These are phyloP conservation scores for Phylloscopus collybita DNA, from an alignment of 2,797 vertebrate genomes.

Conservation along the genomic window DNA sequence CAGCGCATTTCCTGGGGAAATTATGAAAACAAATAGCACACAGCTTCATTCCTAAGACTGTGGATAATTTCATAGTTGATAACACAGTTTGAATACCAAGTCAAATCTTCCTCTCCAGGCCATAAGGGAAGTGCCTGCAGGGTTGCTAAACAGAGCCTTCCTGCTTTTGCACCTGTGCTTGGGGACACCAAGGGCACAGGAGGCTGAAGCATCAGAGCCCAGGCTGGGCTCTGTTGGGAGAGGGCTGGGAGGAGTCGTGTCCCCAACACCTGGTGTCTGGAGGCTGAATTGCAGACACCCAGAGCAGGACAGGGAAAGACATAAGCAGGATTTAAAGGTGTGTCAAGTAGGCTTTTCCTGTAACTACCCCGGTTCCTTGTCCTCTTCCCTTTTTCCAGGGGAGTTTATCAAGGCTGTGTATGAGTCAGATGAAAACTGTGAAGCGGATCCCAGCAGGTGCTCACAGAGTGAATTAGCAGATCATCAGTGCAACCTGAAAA, in stretches of 20 bases:
- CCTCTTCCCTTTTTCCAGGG: constrained; percentile 76
- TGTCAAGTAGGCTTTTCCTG: constrained; percentile 23
- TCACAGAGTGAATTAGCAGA: constrained; percentile 84
- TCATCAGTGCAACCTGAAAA: constrained; percentile 95
- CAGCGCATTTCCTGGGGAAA: background rate
- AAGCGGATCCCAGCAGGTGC: constrained; percentile 93
- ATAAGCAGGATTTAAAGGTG: constrained; percentile 53
- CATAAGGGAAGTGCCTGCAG: background rate
- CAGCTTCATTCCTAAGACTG: background rate
- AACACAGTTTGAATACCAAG: background rate
- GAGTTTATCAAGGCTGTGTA: constrained; percentile 96
- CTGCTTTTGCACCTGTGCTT: background rate
- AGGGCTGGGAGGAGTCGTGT: background rate
- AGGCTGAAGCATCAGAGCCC: background rate
- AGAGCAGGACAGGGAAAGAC: constrained; percentile 1
- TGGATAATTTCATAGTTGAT: background rate
- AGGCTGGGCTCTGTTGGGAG: background rate
- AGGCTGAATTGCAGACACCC: background rate
- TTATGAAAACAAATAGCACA: background rate
- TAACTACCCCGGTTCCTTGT: background rate
- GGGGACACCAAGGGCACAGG: background rate
- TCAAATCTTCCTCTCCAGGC: background rate
- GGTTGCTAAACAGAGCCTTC: background rate
- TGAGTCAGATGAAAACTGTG: constrained; percentile 96
- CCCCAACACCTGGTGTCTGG: constrained; percentile 29